phyloP scores from a whole-genome alignment of 2,797 vertebrate genomes.

The Enteromius treurensis region DNA sequence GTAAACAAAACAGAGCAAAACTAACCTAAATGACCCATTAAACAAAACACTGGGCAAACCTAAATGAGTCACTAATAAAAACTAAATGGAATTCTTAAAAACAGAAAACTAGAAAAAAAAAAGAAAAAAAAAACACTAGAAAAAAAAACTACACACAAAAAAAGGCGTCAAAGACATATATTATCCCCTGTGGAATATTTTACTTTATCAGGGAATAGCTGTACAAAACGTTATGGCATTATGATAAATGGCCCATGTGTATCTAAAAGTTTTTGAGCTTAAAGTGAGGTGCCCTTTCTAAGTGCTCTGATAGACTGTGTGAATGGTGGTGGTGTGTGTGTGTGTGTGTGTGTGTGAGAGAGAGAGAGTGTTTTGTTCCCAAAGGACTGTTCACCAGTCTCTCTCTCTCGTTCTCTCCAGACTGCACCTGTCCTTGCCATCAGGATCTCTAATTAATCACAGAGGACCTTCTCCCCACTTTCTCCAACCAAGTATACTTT shows the following conservation, averaged over 20 bases:
- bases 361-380: slow-evolving; percentile 33
- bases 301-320: slow-evolving; percentile 10
- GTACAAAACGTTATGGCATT: not conserved
- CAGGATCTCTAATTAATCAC: slow-evolving; percentile 54
- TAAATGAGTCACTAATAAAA: not conserved
- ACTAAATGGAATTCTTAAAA: not conserved
- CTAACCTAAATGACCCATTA: not conserved
- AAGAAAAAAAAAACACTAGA: not conserved
- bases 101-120: not conserved
- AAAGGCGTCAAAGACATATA: no score
- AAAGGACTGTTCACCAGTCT: slow-evolving; percentile 26
- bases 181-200: not conserved
- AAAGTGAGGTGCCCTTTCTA: slow-evolving; percentile 21
- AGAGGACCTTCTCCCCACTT: slow-evolving; percentile 45
- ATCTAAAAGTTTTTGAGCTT: slow-evolving; percentile 14
- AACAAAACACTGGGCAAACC: not conserved
- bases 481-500: slow-evolving; percentile 17
- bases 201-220: not conserved
- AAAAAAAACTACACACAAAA: no score
- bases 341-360: not conserved
- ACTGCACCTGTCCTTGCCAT: slow-evolving; percentile 55
- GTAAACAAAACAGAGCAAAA: not conserved
- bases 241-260: slow-evolving; percentile 3
- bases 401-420: slow-evolving; percentile 47
- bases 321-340: slow-evolving; percentile 1